A percentile compares a stretch with the other conserved stretches of the same genome.
phyloP scores from a whole-genome alignment of 2,888 invertebrate species.

The Cheilosia grossa region DNA sequence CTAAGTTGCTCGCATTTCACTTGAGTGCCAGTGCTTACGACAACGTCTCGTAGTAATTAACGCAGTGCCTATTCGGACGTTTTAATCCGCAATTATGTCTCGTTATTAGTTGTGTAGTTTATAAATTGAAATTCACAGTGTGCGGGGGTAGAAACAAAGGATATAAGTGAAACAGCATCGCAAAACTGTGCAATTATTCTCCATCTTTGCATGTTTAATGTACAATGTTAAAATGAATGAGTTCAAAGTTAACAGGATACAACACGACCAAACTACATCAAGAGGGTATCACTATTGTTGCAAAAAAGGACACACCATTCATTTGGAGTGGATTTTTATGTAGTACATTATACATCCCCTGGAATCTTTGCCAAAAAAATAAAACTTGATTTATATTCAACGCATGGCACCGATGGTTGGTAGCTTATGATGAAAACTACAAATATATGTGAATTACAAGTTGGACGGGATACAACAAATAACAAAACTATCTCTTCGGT shows the following conservation, averaged over 20 bases:
- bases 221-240: constrained; percentile 65
- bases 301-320: constrained; percentile 51
- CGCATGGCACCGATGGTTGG: constrained; percentile 68
- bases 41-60: constrained; percentile 29
- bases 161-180: constrained; percentile 38
- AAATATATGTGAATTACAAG: constrained; percentile 76
- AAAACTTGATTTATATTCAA: constrained; percentile 75
- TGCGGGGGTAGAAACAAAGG: background rate
- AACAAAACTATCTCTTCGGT: constrained; percentile 50
- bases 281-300: constrained; percentile 47
- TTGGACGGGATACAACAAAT: constrained; percentile 67
- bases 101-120: constrained; percentile 26
- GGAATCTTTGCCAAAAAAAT: constrained; percentile 72
- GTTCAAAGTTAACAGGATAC: constrained; percentile 46
- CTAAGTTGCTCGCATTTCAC: background rate
- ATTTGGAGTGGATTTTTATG: constrained; percentile 67
- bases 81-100: constrained; percentile 38
- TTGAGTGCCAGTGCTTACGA: constrained; percentile 26
- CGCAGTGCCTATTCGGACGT: constrained; percentile 26
- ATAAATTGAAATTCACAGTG: constrained; percentile 39
- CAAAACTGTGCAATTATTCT: constrained; percentile 42
- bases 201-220: constrained; percentile 55
- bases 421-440: constrained; percentile 68
- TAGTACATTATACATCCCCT: constrained; percentile 55
- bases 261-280: constrained; percentile 23